Conservation (phyloP, 2,888 invertebrate genomes). For the Itoplectis maculator region DNA sequence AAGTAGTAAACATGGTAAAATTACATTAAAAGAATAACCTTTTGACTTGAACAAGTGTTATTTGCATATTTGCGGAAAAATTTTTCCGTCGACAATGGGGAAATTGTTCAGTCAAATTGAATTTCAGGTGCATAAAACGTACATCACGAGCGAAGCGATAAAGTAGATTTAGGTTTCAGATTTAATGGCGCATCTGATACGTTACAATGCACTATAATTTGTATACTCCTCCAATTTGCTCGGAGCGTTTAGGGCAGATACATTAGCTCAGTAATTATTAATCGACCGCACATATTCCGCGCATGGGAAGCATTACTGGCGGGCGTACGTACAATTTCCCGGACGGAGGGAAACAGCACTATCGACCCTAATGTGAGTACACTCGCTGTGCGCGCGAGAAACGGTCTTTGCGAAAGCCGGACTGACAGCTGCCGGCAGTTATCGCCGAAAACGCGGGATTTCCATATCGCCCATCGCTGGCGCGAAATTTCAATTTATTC, state of each 20-base stretch:
- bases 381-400: not conserved
- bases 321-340: slow-evolving; percentile 7
- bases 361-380: slow-evolving; percentile 20
- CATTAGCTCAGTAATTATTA: slow-evolving; percentile 16
- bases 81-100: no score
- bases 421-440: no score
- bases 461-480: no score
- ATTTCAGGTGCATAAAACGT: not conserved
- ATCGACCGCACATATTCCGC: slow-evolving; percentile 11
- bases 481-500: no score
- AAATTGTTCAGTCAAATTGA: not conserved
- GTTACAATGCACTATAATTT: not conserved
- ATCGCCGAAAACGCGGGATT: no score
- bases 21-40: no score
- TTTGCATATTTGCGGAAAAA: no score
- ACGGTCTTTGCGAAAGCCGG: no score
- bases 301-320: slow-evolving; percentile 13
- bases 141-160: not conserved
- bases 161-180: no score
- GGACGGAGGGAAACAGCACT: not conserved
- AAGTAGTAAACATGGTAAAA: no score
- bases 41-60: no score
- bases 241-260: not conserved
- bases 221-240: not conserved
- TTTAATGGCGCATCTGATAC: not conserved